Conservation (phyloP, 2,113 vertebrate genomes). For the Euleptes europaea region DNA sequence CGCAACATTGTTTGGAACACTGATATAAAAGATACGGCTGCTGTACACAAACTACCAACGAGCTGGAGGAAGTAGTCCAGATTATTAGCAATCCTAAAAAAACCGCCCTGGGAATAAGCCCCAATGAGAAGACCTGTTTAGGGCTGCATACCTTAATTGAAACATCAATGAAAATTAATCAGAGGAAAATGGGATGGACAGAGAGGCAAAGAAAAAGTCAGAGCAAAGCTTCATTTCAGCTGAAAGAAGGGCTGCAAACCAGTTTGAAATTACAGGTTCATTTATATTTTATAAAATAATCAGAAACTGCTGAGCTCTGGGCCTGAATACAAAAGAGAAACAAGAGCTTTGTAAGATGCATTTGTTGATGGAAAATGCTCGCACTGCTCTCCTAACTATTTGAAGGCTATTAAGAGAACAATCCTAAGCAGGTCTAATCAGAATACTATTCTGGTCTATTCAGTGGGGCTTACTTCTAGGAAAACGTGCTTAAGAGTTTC, state of each 20-base stretch:
- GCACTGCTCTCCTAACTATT: constrained; percentile 6
- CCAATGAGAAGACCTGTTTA: too few relatives aligned
- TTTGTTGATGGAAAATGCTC: background rate
- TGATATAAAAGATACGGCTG: background rate
- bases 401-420: background rate
- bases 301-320: background rate
- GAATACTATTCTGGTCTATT: too few relatives aligned
- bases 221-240: background rate
- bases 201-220: background rate
- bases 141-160: background rate
- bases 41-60: background rate
- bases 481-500: too few relatives aligned
- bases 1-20: background rate
- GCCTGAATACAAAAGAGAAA: constrained; percentile 16
- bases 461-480: too few relatives aligned
- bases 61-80: background rate
- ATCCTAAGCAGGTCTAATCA: too few relatives aligned
- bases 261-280: background rate
- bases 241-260: background rate
- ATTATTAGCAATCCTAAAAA: background rate
- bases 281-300: constrained; percentile 8
- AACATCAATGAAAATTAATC: background rate
- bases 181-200: background rate
- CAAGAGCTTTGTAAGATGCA: background rate
- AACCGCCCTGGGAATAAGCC: too few relatives aligned